Evolutionary conservation across 1,140 invertebrate genomes (phyloP), one percentile per base, ranked within the genome.

Genomic region (Lycorma delicatula): DNA sequence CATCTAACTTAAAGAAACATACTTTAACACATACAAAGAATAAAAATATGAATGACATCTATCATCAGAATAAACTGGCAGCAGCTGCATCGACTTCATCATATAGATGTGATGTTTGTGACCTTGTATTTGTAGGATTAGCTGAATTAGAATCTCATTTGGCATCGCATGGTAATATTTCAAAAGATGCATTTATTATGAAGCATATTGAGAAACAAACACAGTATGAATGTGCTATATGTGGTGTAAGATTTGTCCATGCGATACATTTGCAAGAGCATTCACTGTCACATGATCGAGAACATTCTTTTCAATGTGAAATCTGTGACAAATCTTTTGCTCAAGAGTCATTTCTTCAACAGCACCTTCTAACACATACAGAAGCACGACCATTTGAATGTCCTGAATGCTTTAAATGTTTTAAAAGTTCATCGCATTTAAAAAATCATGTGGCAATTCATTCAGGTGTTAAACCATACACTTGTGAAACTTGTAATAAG

Each of bases 321-420:
- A 68, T 71, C 3, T 79, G 76, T 63, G 65, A 69, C 13, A 69
- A 72, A 59, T 57, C 61, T 16, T 64, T 64, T 28, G 60, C 60
- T 11, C 63, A 64, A 52, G 61, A 64, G 28, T 58, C 61, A 11
- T 63, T 56, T 41, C 67, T 92, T 22, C 82, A 82, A 57, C 75
- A 85, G 1, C 89, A 92, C 64, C 79, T 84, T 64, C 75, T 86
- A 31, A 84, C 81, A 20, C 88, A 91, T 66, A 87, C 80, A 0
- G 81, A 83, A 26, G 79, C 82, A 60, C 65, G 82, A 26, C 82
- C 83, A 0, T 84, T 80, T 64, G 67, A 70, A 16, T 83, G 81
- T 64, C 64, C 72, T 2, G 70, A 79, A 16, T 83, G 81, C 46
- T 54, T 48, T 11, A 65, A 65, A 54, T 58, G 58, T 20, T 66